Evolutionary conservation across 2,113 vertebrate genomes (phyloP), one percentile per base, ranked within the genome.

Genomic region (Opisthocomus hoazin): DNA sequence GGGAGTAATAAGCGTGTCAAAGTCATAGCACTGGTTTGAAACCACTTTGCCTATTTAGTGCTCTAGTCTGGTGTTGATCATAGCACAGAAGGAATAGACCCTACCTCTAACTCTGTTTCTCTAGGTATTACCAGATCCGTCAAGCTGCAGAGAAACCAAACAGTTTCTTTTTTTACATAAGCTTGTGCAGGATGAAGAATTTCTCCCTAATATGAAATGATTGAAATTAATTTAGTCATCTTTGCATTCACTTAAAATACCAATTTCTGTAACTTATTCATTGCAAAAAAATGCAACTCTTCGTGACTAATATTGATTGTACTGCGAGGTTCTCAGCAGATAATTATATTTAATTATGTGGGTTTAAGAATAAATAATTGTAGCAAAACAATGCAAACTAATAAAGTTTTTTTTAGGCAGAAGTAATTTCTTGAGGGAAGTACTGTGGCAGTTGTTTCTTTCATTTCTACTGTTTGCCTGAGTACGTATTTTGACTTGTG

Each of bases 301-400:
- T 71, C 39, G 30, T 94, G 78, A 91, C 68, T 94, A 89, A 93
- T 81, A 61, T 76, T 87, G 94, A 81, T 96, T 93, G 58, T 69
- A 66, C 50, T 71, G 20, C 27, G 54, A 73, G 65, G 61, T 89
- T 94, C 91, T 82, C 65, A 87, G 63, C 41, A 84, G 94, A 94
- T 57, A 94, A 87, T 91, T 83, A 26, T 63, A 50, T 74, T 94
- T 88, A 90, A 81, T 94, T 61, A 60, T 32, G 58, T 69, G 45
- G 48, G 50, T 73, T 92, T 89, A 84, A 82, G 76, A 82, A 74
- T 82, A 96, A 93, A 93, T 94, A 95, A 88, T 86, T 63, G 43
- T 54, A 93, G 37, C 54, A 96, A 90, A 95, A 94, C 46, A 92
- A 84, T 92, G 51, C 60, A 87, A 96, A 93, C 41, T 70, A 89